phyloP scores from a whole-genome alignment of 2,888 invertebrate species.

The Drosophila ezoana region DNA sequence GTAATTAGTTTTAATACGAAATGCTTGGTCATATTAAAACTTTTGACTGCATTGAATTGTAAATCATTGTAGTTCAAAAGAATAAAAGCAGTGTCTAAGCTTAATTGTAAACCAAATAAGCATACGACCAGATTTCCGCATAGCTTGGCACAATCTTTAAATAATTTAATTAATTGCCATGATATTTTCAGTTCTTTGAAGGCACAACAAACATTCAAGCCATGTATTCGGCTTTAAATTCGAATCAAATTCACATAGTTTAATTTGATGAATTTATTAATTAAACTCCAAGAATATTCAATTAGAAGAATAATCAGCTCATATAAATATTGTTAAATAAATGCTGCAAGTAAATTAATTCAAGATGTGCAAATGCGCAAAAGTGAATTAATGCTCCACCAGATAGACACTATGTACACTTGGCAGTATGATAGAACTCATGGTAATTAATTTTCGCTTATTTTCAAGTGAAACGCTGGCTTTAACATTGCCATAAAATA shows the following conservation, averaged over 20 bases:
- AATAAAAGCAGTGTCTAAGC: not conserved
- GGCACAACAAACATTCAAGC: too few relatives aligned
- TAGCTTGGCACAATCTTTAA: too few relatives aligned
- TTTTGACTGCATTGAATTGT: not conserved
- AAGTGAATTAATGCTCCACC: not conserved
- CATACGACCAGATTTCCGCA: too few relatives aligned
- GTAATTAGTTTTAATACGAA: constrained; percentile 16
- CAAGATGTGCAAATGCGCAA: not conserved
- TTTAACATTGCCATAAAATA: not conserved
- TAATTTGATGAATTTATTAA: too few relatives aligned
- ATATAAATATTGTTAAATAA: not conserved
- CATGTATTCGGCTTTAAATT: too few relatives aligned
- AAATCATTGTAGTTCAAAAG: constrained; percentile 3
- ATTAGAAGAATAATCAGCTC: not conserved
- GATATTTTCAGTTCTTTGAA: too few relatives aligned
- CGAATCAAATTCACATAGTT: too few relatives aligned
- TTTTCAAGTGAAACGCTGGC: not conserved
- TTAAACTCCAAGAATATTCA: not conserved
- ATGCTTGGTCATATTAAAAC: not conserved
- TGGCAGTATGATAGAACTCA: not conserved
- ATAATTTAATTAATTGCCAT: too few relatives aligned
- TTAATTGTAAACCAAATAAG: not conserved
- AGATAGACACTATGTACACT: not conserved
- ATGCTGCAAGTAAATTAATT: not conserved
- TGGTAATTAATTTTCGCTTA: not conserved